Evolutionary conservation across 2,888 invertebrate species (phyloP).

Genomic region (Cantharis rufa): DNA sequence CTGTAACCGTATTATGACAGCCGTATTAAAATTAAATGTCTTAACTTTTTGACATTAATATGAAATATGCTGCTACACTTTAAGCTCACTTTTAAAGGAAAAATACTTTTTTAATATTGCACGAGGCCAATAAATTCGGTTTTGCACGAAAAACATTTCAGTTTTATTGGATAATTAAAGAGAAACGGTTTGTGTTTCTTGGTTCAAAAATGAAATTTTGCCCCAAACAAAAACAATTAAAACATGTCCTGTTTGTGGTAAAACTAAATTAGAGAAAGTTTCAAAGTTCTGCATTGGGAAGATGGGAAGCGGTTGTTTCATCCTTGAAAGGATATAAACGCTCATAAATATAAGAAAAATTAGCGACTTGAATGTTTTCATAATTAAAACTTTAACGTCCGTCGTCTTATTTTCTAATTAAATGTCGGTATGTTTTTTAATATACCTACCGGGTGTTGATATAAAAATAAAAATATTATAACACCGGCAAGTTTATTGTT

Average conservation of each 20-base stretch:
- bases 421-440: not conserved
- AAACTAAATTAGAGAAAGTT: conserved; percentile 3
- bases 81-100: not conserved
- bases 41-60: conserved; percentile 2
- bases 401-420: not conserved
- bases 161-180: not conserved
- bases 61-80: not conserved
- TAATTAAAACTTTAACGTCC: not conserved
- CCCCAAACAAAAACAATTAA: not conserved
- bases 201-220: not conserved
- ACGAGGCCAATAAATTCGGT: not conserved
- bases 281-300: not conserved
- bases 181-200: not conserved
- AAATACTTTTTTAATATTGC: not conserved
- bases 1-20: conserved; percentile 34
- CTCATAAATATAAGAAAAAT: not conserved
- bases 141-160: not conserved
- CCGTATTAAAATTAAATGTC: conserved; percentile 15
- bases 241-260: not conserved
- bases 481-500: no score
- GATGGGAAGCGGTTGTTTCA: not conserved
- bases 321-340: not conserved
- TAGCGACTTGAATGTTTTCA: not conserved
- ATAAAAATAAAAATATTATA: no score
- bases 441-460: not conserved